Evolutionary conservation across 2,113 vertebrate species (phyloP), one percentile per base, ranked within the genome.

Genomic region (Nothoprocta perdicaria): DNA sequence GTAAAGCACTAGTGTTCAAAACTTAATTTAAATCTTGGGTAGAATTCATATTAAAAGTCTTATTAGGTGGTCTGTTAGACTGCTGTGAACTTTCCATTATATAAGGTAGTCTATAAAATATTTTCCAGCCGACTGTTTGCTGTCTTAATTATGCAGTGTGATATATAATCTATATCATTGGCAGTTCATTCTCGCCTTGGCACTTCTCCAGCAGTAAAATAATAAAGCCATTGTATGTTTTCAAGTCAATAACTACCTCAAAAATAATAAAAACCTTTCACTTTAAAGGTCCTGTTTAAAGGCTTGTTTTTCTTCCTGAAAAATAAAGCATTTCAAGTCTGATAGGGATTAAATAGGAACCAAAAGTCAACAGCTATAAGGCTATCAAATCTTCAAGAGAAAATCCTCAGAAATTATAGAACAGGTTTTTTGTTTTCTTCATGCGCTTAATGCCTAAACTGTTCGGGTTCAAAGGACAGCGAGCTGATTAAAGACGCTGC

Each of bases 401-500:
- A 84, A 72, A 46, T 67, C 63, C 46, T 58, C 9, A 61, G 79
- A 76, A 10, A 68, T 91, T 75, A 48, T 48, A 91, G 91, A 90
- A 82, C 77, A 86, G 2, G 27, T 74, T 19, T 94, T 89, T 50
- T 27, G 9, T 52, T 41, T 86, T 90, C 94, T 88, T 72, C 69
- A 62, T 82, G 53, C 65, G 35, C 62, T 92, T 94, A 88, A 95
- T 95, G 95, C 85, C 84, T 68, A 95, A 97, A 95, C 92, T 95
- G 52, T 89, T 89, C 69, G 23, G 74, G 92, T 96, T 96, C 95
- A 98, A 95, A 97, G 96, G 94, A 86, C 88, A 95, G 82, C 43
- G 75, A 92, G 97, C 96, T 96, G 94, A 97, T 98, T 97, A 97
- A 95, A 96, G 79, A 95, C 89, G 79, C 95, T 94, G 80, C 97